Evolutionary conservation across 1,140 invertebrate genomes (phyloP).

Genomic region (Lordiphosa mommai): DNA sequence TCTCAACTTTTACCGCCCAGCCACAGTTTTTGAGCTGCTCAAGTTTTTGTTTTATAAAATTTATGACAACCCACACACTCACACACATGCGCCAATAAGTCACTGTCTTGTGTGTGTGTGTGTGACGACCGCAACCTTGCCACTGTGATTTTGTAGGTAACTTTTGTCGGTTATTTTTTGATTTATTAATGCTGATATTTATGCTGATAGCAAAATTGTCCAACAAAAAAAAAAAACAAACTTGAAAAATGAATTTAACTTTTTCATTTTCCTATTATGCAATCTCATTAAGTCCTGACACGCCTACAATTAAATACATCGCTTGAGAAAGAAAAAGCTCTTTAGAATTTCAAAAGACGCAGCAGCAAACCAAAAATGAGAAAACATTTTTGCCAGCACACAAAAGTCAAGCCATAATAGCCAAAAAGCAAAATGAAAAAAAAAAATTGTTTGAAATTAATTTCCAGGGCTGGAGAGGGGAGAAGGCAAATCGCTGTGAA

Average conservation of each 20-base stretch:
- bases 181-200: constrained; percentile 46
- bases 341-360: constrained; percentile 21
- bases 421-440: constrained; percentile 11
- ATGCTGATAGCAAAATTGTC: not conserved
- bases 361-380: constrained; percentile 35
- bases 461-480: constrained; percentile 21
- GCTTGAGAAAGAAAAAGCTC: constrained; percentile 12
- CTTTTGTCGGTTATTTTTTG: constrained; percentile 45
- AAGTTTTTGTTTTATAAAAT: constrained; percentile 32
- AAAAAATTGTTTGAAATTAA: constrained; percentile 50
- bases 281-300: constrained; percentile 55
- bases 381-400: constrained; percentile 35
- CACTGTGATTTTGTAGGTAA: constrained; percentile 48
- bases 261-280: constrained; percentile 16
- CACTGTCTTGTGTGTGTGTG: constrained; percentile 50
- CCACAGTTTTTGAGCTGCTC: constrained; percentile 10
- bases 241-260: constrained; percentile 34
- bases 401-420: constrained; percentile 39
- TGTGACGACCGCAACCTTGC: constrained; percentile 23
- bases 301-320: constrained; percentile 57
- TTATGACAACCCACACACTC: constrained; percentile 30
- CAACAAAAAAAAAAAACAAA: not conserved
- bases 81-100: constrained; percentile 53
- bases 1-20: too few relatives aligned
- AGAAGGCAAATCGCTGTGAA: constrained; percentile 25